Base-by-base conservation (phyloP, 2,113 vertebrate genomes). In the Lipophrys pholis region DNA sequence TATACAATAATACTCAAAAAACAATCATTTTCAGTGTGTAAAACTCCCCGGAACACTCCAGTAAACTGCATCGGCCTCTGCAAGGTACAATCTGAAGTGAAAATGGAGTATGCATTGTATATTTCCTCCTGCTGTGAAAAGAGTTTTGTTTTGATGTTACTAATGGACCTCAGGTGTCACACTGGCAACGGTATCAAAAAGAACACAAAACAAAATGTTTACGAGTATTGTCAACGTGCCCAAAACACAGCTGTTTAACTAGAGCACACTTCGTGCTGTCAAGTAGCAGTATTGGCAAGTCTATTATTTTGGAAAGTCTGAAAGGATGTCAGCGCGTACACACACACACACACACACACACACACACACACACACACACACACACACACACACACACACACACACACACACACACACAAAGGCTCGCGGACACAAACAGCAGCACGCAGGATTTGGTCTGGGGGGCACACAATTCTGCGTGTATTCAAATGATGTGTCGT, bases 401-500 rank as follows among this genome's bases (percentile, higher is more conserved):
- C 46, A 55, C 8, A 77, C n/a, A 58, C 46, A 4, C 21, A 2
- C 2, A 4, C 21, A 30, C 4, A 30, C 21, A 30, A 30, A 30
- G 21, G 21, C 21, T 30, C 4, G 21, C 21, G 21, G 21, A 30
- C 21, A 50, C 57, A 69, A n/a, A 70, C 45, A 70, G 5, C 46
- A 51, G 69, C 38, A 57, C 4, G n/a, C 35, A 57, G 45, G 66
- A 70, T 76, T 78, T 83, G 51, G 63, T 78, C 81, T 64, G 67
- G 48, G 50, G 83, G 80, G 64, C 53, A 71, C 63, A 67, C 49
- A 68, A 40, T 58, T 72, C 50, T 80, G 61, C n/a, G 11, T 78
- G 60, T 74, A 83, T 86, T 87, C 78, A 85, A 89, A 87, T 81
- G 66, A 83, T 16, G 76, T 78, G 83, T 85, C 83, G 81, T 43